Evolutionary conservation across 2,113 vertebrate genomes (phyloP).

Genomic region (Triplophysa dalaica): DNA sequence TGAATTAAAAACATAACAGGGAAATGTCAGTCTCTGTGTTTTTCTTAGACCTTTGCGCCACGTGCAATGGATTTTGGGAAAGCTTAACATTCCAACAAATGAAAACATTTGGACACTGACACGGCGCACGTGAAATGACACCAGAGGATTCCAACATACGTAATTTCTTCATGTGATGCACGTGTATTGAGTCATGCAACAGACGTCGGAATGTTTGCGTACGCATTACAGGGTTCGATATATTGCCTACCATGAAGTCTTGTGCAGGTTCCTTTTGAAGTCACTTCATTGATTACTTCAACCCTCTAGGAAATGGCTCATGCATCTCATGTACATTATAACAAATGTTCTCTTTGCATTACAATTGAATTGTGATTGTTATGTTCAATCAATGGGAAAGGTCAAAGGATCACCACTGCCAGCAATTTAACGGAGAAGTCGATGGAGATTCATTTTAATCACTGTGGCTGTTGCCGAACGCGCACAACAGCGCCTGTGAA

Average conservation of each 20-base stretch:
- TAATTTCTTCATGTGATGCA: constrained; percentile 15
- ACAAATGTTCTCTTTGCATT: constrained; percentile 99
- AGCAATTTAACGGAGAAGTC: constrained; percentile 99
- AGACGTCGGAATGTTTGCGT: constrained; percentile 70
- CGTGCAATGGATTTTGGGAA: constrained; percentile 12
- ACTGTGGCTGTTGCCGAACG: constrained; percentile 95
- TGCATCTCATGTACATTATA: constrained; percentile 98
- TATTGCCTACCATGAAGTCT: constrained; percentile 64
- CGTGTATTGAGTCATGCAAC: constrained; percentile 41
- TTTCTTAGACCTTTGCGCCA: constrained; percentile 13
- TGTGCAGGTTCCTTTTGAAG: constrained; percentile 76
- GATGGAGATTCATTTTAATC: constrained; percentile 99
- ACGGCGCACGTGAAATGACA: not conserved
- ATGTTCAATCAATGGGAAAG: constrained; percentile 99
- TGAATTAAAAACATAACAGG: not conserved
- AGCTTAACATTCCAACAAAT: not conserved
- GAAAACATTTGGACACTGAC: not conserved
- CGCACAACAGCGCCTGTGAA: constrained; percentile 95
- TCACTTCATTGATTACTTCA: constrained; percentile 96
- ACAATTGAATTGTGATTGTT: constrained; percentile 99
- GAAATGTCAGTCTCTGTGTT: constrained; percentile 10
- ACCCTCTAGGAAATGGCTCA: constrained; percentile 94
- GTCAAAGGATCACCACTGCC: constrained; percentile 97
- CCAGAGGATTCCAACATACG: not conserved
- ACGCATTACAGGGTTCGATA: constrained; percentile 73